Evolutionary conservation across 1,140 invertebrate genomes (phyloP).

Genomic region (Heliconius hermathena): DNA sequence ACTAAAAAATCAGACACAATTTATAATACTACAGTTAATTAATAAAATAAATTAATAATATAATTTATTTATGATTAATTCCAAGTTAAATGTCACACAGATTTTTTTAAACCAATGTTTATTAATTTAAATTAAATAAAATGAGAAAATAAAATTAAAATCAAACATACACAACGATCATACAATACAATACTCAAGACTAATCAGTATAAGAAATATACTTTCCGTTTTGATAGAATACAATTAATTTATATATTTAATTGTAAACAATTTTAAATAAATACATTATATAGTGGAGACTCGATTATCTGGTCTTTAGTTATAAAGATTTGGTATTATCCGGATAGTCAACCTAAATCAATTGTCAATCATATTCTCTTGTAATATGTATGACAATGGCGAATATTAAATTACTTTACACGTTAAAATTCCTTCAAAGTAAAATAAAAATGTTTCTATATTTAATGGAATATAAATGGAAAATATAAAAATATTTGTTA

Average conservation of each 20-base stretch:
- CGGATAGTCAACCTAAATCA: background rate
- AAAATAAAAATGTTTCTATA: too few relatives aligned
- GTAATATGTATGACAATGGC: conserved; percentile 2
- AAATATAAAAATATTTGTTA: too few relatives aligned
- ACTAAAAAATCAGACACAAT: too few relatives aligned
- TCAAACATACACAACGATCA: background rate
- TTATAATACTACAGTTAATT: background rate
- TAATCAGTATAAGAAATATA: too few relatives aligned
- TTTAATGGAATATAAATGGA: too few relatives aligned
- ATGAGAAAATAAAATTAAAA: background rate
- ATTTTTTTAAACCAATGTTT: background rate
- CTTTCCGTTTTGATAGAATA: too few relatives aligned
- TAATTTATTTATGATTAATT: background rate
- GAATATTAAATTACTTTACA: background rate
- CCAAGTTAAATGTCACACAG: background rate
- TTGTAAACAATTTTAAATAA: too few relatives aligned
- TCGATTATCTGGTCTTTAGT: too few relatives aligned
- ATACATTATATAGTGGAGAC: too few relatives aligned
- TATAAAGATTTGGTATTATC: too few relatives aligned
- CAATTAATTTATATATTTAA: too few relatives aligned
- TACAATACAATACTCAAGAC: background rate
- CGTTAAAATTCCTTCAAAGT: too few relatives aligned
- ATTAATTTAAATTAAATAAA: background rate
- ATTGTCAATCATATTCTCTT: background rate
- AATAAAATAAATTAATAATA: background rate